A percentile compares a stretch with the other conserved stretches of the same genome.
Conservation (phyloP, 2,888 invertebrate species). For the Plusia festucae region DNA sequence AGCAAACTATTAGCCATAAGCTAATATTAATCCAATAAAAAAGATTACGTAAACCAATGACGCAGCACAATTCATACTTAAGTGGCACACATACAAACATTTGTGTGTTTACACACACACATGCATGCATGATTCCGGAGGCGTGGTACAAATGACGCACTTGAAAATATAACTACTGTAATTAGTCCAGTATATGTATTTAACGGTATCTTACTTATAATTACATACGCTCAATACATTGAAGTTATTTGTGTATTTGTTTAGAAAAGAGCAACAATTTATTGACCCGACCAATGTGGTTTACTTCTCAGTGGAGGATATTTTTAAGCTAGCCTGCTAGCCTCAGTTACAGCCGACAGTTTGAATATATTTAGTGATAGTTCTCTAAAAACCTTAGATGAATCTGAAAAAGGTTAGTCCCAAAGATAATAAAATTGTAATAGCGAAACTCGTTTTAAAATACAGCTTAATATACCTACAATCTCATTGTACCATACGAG, state of each 20-base stretch:
- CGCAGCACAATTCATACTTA: conserved; percentile 23
- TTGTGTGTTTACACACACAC: conserved; percentile 1
- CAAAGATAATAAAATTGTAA: no score
- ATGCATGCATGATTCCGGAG: conserved; percentile 21
- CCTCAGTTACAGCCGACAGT: no score
- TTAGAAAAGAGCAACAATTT: not conserved
- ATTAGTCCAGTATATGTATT: conserved; percentile 17
- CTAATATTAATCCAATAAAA: not conserved
- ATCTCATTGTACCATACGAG: not conserved
- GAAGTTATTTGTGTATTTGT: conserved; percentile 22
- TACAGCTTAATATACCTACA: no score
- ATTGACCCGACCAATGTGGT: not conserved
- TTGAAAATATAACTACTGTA: conserved; percentile 10
- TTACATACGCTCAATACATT: conserved; percentile 13
- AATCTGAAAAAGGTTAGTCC: no score
- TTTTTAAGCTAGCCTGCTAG: no score
- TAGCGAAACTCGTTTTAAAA: no score
- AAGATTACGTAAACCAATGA: conserved; percentile 30
- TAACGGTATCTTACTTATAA: not conserved
- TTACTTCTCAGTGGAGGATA: no score
- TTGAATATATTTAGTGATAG: no score
- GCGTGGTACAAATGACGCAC: conserved; percentile 52
- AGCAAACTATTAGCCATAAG: not conserved
- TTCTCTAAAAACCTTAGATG: no score
- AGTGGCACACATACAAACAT: conserved; percentile 1